Evolutionary conservation across 2,888 invertebrate genomes (phyloP).

Genomic region (Agriopis aurantiaria): DNA sequence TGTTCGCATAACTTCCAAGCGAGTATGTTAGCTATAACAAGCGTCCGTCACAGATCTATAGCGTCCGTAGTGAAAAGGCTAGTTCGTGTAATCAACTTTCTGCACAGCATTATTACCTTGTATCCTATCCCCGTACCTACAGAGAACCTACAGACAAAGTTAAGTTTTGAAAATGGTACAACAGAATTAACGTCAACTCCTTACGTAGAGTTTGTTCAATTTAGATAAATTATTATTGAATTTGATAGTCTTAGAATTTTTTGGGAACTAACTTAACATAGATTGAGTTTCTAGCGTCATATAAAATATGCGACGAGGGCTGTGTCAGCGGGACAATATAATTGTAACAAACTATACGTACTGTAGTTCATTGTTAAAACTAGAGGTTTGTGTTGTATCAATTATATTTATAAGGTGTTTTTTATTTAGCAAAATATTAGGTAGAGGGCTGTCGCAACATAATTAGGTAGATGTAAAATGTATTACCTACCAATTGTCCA

Average conservation of each 20-base stretch:
- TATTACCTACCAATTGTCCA: slow-evolving; percentile 7
- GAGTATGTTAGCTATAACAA: too few relatives aligned
- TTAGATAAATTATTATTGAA: too few relatives aligned
- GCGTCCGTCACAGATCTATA: too few relatives aligned
- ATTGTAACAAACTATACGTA: not conserved
- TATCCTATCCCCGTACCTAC: too few relatives aligned
- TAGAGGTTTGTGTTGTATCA: not conserved
- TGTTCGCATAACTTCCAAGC: too few relatives aligned
- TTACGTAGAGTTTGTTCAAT: not conserved
- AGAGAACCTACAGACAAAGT: too few relatives aligned
- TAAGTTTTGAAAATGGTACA: not conserved
- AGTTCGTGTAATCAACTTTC: too few relatives aligned
- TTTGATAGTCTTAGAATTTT: not conserved
- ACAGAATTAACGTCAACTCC: not conserved
- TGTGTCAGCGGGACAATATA: not conserved
- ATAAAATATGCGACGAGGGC: not conserved
- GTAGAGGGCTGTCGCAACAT: not conserved
- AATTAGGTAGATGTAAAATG: not conserved
- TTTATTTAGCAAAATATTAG: slow-evolving; percentile 6
- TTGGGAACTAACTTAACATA: slow-evolving; percentile 1
- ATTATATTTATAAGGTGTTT: not conserved
- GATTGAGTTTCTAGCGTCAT: not conserved
- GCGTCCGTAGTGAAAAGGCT: too few relatives aligned
- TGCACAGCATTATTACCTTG: too few relatives aligned
- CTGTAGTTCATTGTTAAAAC: not conserved